These are phyloP conservation scores for Caenorhabditis sulstoni DNA, from an alignment of 2,888 invertebrate genomes.

Conservation along the genomic window DNA sequence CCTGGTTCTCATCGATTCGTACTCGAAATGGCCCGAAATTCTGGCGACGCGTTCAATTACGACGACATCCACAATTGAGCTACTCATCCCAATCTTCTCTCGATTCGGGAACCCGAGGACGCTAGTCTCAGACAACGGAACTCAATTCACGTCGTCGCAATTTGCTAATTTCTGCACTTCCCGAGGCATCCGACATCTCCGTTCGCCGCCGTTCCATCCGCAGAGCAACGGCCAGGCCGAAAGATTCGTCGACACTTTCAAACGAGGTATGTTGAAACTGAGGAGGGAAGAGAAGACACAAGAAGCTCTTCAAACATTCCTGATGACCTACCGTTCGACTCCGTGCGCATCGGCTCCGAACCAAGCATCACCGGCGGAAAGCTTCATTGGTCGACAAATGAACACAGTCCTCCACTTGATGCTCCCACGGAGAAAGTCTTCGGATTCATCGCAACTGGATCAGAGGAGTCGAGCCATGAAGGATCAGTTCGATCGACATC, in stretches of 20 bases:
- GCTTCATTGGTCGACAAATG: too few relatives aligned
- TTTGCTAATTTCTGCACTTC: slow-evolving; percentile 68
- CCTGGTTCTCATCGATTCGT: slow-evolving; percentile 81
- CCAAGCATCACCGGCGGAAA: too few relatives aligned
- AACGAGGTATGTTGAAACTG: slow-evolving; percentile 46
- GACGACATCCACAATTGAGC: slow-evolving; percentile 58
- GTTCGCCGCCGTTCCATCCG: slow-evolving; percentile 68
- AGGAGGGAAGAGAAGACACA: background rate
- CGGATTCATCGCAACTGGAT: too few relatives aligned
- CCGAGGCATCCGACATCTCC: background rate
- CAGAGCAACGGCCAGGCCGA: slow-evolving; percentile 77
- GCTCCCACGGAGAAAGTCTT: too few relatives aligned
- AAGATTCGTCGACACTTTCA: slow-evolving; percentile 71
- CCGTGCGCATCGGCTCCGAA: too few relatives aligned
- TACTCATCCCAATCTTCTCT: slow-evolving; percentile 67
- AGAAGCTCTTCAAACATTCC: too few relatives aligned
- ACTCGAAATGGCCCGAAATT: slow-evolving; percentile 82
- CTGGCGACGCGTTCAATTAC: slow-evolving; percentile 51
- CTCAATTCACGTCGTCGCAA: slow-evolving; percentile 72
- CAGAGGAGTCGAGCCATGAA: too few relatives aligned
- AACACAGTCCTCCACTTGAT: too few relatives aligned
- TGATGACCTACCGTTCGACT: too few relatives aligned
- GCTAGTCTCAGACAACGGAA: slow-evolving; percentile 80
- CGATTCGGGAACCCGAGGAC: slow-evolving; percentile 72
- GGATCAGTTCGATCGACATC: too few relatives aligned